Base-by-base conservation (phyloP, 1,140 invertebrate genomes). In the Apis mellifera region DNA sequence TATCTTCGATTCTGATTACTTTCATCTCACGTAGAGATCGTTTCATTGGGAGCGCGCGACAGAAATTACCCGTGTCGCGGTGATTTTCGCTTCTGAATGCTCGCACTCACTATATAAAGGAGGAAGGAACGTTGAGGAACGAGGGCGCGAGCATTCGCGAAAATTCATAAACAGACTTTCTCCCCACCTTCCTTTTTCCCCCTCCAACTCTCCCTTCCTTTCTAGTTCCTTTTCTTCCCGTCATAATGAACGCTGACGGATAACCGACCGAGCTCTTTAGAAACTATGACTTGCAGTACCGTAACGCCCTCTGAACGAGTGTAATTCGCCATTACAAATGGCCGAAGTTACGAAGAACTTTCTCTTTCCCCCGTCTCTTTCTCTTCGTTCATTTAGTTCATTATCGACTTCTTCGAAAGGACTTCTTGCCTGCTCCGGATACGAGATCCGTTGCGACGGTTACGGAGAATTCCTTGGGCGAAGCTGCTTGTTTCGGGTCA, bases 241-340 rank as follows among this genome's bases (percentile, higher is more conserved):
- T 11, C 81, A 85, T 86, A 90, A 91, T 91, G 90, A 91, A 90
- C 90, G 78, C 84, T 78, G 77, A 70, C 82, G 86, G 74, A 88
- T 89, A 87, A 76, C 70, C 81, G 60, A 42, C 32, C 71, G 26
- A 17, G 78, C 86, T 89, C 88, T 91, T 91, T 90, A 78, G 84
- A 84, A 90, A 91, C 90, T 91, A 87, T 93, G 92, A 93, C 91
- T 92, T 91, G 92, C 92, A 91, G 84, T 89, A 88, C 77, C 54
- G 78, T 84, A 85, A 86, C 83, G 74, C 83, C 86, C 79, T 86
- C 86, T 84, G 82, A 42, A 89, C 86, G 84, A 89, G 92, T 42
- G 32, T 89, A 92, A 93, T 91, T 92, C 87, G 73, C 85, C 89
- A 89, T 92, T 92, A 90, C 89, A 92, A 93, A 93, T 92, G 93